Percentiles rank a stretch among this genome's conserved stretches.
Conservation (phyloP, 2,888 invertebrate genomes). For the Teinopalpus imperialis region DNA sequence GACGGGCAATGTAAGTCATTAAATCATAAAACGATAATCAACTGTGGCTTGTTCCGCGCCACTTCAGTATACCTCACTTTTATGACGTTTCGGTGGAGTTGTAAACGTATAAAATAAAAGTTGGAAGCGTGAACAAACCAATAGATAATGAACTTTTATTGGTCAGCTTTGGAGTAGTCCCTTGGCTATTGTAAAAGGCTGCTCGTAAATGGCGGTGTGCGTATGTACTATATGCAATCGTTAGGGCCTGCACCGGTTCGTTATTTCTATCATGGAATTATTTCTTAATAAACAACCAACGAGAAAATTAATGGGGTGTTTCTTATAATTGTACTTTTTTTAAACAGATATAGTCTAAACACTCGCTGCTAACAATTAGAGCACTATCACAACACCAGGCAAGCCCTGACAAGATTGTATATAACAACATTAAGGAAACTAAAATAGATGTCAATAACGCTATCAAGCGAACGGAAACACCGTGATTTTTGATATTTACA, state of each 20-base stretch:
- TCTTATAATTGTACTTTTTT: no score
- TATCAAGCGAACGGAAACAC: no score
- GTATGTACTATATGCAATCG: conserved; percentile 36
- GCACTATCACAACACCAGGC: no score
- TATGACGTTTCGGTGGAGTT: conserved; percentile 52
- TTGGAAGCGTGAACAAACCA: conserved; percentile 76
- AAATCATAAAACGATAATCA: conserved; percentile 27
- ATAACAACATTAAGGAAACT: no score
- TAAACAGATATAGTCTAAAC: no score
- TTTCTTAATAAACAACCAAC: background rate
- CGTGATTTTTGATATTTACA: no score
- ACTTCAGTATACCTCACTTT: conserved; percentile 47
- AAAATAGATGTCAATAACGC: no score
- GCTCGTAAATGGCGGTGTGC: conserved; percentile 48
- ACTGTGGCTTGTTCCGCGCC: conserved; percentile 18
- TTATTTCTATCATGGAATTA: conserved; percentile 4
- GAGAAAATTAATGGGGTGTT: no score
- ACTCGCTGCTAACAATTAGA: no score
- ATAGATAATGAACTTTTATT: conserved; percentile 82
- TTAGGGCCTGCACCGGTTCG: conserved; percentile 30
- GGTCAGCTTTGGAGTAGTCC: conserved; percentile 78
- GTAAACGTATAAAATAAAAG: conserved; percentile 79
- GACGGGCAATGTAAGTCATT: conserved; percentile 20
- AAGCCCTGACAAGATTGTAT: no score
- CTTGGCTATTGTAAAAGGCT: conserved; percentile 66